Base-by-base conservation (phyloP, 2,888 invertebrate species). In the Cephus pulcher region DNA sequence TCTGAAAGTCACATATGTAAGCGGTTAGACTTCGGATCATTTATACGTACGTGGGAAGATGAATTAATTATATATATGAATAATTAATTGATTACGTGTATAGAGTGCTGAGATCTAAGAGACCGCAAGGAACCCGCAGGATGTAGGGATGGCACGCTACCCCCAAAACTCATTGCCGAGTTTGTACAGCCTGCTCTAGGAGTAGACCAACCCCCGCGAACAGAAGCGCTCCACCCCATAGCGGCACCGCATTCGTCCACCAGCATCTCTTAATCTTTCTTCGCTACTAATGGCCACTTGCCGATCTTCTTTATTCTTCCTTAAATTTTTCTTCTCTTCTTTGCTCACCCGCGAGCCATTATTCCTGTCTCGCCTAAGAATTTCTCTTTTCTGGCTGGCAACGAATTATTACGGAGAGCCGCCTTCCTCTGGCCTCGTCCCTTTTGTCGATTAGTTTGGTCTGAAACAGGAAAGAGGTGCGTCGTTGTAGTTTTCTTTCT, bases 91-190 rank as follows among this genome's bases (percentile, higher is more conserved):
- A 81, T 82, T 84, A 89, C 90, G 88, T 90, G 90, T 80, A 85
- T 85, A 56, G 90, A 91, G 75, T 90, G 90, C 81, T 90, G 90
- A 74, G 91, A 91, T 80, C 90, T 83, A 68, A 91, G 83, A 6
- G 90, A 90, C 81, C 90, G 86, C 81, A 90, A 85, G 73, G 91
- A 91, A 79, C 90, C 90, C 32, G 90, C 84, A 11, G 89, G 90
- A 80, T 91, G 90, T n/a, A 91, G 88, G 11, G 90, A 91, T 32
- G 90, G 90, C 73, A 90, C 90, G 80, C 91, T 91, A 76, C 91
- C 91, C n/a, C 90, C 89, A 79, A 91, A 90, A 83, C 90, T 90
- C 89, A 89, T 90, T 77, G 88, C 85, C 15, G 91, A 90, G 85
- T 89, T 89, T 81, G 90, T 88, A 83, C 89, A 90, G 79, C 88